Percentiles rank a stretch among this genome's conserved stretches.
These are phyloP conservation scores for Microctonus hyperodae DNA, from an alignment of 2,888 invertebrate genomes.

Conservation along the genomic window DNA sequence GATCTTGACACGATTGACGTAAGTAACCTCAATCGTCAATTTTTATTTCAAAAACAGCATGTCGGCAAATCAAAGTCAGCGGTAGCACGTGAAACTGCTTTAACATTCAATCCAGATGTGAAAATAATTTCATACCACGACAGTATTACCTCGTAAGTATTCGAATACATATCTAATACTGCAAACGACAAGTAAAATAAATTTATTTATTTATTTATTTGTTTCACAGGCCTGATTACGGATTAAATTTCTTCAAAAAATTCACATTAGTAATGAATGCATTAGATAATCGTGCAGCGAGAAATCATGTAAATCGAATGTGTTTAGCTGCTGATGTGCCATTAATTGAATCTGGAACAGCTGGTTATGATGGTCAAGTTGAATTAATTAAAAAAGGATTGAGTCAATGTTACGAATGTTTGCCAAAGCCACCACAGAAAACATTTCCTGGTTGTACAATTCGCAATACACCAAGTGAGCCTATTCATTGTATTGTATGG, in stretches of 20 bases:
- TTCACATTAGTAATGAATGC: slow-evolving; percentile 96
- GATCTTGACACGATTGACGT: slow-evolving; percentile 99
- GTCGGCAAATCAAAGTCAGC: slow-evolving; percentile 96
- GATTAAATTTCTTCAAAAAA: slow-evolving; percentile 88
- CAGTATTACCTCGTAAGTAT: slow-evolving; percentile 85
- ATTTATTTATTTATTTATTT: slow-evolving; percentile 4
- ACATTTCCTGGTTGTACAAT: slow-evolving; percentile 98
- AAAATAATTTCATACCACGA: slow-evolving; percentile 91
- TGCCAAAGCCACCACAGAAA: slow-evolving; percentile 88
- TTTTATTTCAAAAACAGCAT: slow-evolving; percentile 97
- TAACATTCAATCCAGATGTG: slow-evolving; percentile 86
- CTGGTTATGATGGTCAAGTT: slow-evolving; percentile 97
- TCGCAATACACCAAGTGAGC: slow-evolving; percentile 98
- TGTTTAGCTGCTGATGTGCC: slow-evolving; percentile 95
- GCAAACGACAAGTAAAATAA: slow-evolving; percentile 6
- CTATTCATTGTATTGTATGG: slow-evolving; percentile 99
- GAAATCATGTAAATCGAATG: slow-evolving; percentile 99
- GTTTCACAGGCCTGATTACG: slow-evolving; percentile 80
- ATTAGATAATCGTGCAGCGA: slow-evolving; percentile 93
- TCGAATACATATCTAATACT: slow-evolving; percentile 1
- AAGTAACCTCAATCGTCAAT: slow-evolving; percentile 98
- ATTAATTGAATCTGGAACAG: slow-evolving; percentile 95
- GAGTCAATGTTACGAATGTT: slow-evolving; percentile 97
- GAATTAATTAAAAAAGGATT: slow-evolving; percentile 84
- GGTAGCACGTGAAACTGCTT: slow-evolving; percentile 89